Percentiles rank a stretch among this genome's conserved stretches.
phyloP scores from a whole-genome alignment of 1,140 invertebrate species.

The Cotesia vestalis region DNA sequence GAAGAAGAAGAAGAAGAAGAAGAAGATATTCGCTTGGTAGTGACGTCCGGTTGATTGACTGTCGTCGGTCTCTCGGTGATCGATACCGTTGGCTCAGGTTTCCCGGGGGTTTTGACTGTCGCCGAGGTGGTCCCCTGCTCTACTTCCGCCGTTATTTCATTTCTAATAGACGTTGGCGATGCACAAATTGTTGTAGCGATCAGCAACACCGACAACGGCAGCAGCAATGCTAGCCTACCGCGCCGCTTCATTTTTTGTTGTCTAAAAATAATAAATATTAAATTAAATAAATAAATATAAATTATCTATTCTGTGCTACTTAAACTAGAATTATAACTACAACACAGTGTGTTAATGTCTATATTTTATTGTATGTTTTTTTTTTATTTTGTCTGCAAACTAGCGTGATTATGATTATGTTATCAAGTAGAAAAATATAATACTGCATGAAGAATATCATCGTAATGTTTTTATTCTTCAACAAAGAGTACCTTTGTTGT shows the following conservation, averaged over 20 bases:
- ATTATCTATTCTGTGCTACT: background rate
- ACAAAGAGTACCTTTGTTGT: background rate
- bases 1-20: no score
- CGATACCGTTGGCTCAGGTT: constrained; percentile 9
- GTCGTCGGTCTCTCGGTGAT: background rate
- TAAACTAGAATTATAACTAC: background rate
- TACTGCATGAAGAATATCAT: background rate
- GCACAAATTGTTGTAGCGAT: constrained; percentile 8
- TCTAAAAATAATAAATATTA: constrained; percentile 40
- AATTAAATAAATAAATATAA: background rate
- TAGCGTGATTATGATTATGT: no score
- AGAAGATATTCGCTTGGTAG: background rate
- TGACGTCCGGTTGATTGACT: constrained; percentile 8
- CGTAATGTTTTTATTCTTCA: background rate
- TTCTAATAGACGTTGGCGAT: constrained; percentile 9
- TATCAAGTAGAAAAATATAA: background rate
- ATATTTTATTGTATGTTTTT: no score
- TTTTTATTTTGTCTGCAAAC: no score
- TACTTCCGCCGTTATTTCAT: constrained; percentile 12
- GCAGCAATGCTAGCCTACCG: constrained; percentile 52
- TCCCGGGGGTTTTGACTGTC: constrained; percentile 9
- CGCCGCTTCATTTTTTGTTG: constrained; percentile 49
- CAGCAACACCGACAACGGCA: constrained; percentile 38
- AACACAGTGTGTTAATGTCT: no score
- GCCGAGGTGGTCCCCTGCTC: constrained; percentile 6